These are phyloP conservation scores for Centroberyx gerrardi DNA, from an alignment of 2,797 vertebrate genomes.

Conservation along the genomic window DNA sequence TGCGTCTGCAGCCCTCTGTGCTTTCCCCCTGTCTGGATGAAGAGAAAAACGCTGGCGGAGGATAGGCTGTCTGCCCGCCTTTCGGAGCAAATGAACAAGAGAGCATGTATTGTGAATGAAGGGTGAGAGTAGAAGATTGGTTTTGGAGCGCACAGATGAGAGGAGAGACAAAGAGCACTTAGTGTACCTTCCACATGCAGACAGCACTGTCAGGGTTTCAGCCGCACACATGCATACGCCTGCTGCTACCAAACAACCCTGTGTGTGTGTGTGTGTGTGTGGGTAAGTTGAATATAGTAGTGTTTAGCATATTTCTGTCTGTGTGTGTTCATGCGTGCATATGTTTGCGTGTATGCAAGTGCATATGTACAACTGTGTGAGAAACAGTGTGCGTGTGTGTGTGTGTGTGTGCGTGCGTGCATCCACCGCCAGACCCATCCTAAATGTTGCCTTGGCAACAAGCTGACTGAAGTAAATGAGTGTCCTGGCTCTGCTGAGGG, in stretches of 20 bases:
- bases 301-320: slow-evolving; percentile 42
- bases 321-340: slow-evolving; percentile 10
- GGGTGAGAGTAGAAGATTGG: slow-evolving; percentile 64
- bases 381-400: slow-evolving; percentile 33
- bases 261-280: slow-evolving; percentile 2
- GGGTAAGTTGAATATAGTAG: slow-evolving; percentile 19
- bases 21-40: slow-evolving; percentile 51
- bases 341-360: slow-evolving; percentile 31
- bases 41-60: slow-evolving; percentile 59
- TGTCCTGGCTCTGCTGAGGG: slow-evolving; percentile 82
- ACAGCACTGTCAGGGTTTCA: slow-evolving; percentile 52
- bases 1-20: slow-evolving; percentile 43
- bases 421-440: slow-evolving; percentile 74
- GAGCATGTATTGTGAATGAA: slow-evolving; percentile 75
- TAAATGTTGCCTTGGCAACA: slow-evolving; percentile 86
- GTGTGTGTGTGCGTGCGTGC: slow-evolving; percentile 57
- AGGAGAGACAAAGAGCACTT: slow-evolving; percentile 65
- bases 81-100: slow-evolving; percentile 69
- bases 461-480: slow-evolving; percentile 86
- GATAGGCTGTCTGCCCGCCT: slow-evolving; percentile 63
- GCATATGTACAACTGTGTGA: slow-evolving; percentile 25
- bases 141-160: slow-evolving; percentile 61
- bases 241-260: slow-evolving; percentile 18
- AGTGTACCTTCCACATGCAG: slow-evolving; percentile 55
- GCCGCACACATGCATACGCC: slow-evolving; percentile 58